Base-by-base conservation (phyloP, 2,113 vertebrate species). In the Psittacula cyanocephala region DNA sequence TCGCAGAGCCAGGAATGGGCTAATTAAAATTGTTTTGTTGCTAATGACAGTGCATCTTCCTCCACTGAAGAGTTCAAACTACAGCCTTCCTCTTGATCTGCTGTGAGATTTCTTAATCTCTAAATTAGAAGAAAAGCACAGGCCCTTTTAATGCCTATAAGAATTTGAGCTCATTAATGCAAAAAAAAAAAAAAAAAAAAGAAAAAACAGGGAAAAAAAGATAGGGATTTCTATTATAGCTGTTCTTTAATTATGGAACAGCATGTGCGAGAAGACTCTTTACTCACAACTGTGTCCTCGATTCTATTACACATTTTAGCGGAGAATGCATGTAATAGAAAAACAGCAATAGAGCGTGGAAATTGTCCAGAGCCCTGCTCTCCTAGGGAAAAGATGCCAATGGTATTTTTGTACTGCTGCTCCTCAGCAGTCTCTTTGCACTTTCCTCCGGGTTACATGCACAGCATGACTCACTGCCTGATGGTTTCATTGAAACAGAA, bases 161-260 rank as follows among this genome's bases (percentile, higher is more conserved):
- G 88, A 95, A 95, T 95, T 91, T 87, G 70, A 94, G 95, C 92
- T 93, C 15, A 11, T 96, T 97, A 96, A 96, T 92, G 86, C 33
- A 85, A 81, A 77, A 84, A 93, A 89, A 93, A 82, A 53, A 75
- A 68, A 89, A 72, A 86, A 84, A 81, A 80, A 84, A 89, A 89
- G 86, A 87, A 74, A 53, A 75, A 68, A 85, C 5, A 2, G 14
- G n/a, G 23, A 7, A 11, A 27, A 62, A 64, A 81, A 24, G 39
- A 41, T 50, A 24, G 91, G 83, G 59, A 72, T 96, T 93, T 97
- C 81, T 94, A 93, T 95, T 95, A 94, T 96, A 92, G 91, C 81
- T 93, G 77, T 87, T 96, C 88, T 96, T 97, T 97, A 96, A 97
- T 97, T 97, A 96, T 91, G 95, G 96, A 97, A 97, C 93, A 97